A percentile compares a stretch with the other conserved stretches of the same genome.
These are phyloP conservation scores for Drepana falcataria DNA, from an alignment of 2,888 invertebrate species.

Conservation along the genomic window DNA sequence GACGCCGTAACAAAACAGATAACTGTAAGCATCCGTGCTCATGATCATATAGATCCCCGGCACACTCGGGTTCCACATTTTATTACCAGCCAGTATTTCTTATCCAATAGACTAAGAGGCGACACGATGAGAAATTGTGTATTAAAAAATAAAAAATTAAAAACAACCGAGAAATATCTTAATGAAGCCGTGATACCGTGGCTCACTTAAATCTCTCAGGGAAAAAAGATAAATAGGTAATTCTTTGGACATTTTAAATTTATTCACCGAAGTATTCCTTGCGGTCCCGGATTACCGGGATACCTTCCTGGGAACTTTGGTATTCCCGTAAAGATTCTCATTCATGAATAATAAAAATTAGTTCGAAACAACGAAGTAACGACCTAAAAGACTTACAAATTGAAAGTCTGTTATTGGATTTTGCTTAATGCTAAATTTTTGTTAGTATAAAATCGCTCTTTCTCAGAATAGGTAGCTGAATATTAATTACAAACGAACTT, in stretches of 20 bases:
- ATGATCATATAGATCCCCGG: too few relatives aligned
- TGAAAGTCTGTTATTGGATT: conserved; percentile 9
- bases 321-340: conserved; percentile 36
- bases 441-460: too few relatives aligned
- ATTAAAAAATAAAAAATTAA: conserved; percentile 14
- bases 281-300: conserved; percentile 38
- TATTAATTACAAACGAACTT: too few relatives aligned
- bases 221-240: conserved; percentile 29
- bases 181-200: conserved; percentile 9
- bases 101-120: too few relatives aligned
- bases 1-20: too few relatives aligned
- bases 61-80: too few relatives aligned
- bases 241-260: conserved; percentile 35
- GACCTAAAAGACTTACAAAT: conserved; percentile 9
- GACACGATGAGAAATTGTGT: background rate
- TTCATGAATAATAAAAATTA: conserved; percentile 52
- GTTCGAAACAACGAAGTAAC: conserved; percentile 11
- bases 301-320: conserved; percentile 23
- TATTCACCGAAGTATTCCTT: conserved; percentile 35
- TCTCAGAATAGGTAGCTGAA: too few relatives aligned
- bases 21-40: too few relatives aligned
- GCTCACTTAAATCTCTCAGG: conserved; percentile 20
- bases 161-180: conserved; percentile 2
- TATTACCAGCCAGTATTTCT: too few relatives aligned
- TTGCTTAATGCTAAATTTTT: too few relatives aligned